Evolutionary conservation across 2,113 vertebrate genomes (phyloP).

Genomic region (Mus pahari): DNA sequence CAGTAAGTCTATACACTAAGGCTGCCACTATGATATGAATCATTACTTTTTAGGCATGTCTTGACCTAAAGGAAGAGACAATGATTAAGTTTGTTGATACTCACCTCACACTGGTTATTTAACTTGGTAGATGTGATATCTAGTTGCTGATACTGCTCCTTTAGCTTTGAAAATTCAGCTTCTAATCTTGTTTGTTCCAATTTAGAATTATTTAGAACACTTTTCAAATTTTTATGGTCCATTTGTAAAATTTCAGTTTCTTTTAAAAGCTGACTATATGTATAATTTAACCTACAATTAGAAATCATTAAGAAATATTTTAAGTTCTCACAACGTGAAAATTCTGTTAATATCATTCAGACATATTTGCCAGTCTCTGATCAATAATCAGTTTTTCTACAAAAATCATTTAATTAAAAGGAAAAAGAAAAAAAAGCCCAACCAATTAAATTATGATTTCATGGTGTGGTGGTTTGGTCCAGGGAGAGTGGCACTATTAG

Average conservation of each 20-base stretch:
- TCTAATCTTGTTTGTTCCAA: slow-evolving; percentile 97
- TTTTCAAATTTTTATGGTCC: slow-evolving; percentile 97
- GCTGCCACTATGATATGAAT: not conserved
- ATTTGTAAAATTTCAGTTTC: slow-evolving; percentile 95
- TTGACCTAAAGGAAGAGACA: not conserved
- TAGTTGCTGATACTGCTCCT: slow-evolving; percentile 96
- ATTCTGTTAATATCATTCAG: slow-evolving; percentile 6
- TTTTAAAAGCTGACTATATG: slow-evolving; percentile 92
- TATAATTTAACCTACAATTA: slow-evolving; percentile 90
- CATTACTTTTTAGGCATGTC: slow-evolving; percentile 22
- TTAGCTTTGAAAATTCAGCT: slow-evolving; percentile 96
- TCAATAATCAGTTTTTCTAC: slow-evolving; percentile 32
- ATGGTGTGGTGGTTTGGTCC: not conserved
- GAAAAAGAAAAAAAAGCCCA: not conserved
- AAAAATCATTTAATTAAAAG: slow-evolving; percentile 54
- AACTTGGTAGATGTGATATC: slow-evolving; percentile 98
- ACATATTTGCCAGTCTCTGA: slow-evolving; percentile 12
- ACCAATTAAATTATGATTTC: slow-evolving; percentile 30
- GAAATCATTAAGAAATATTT: slow-evolving; percentile 64
- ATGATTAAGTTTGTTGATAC: slow-evolving; percentile 36
- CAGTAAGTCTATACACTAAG: not conserved
- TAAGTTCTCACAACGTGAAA: slow-evolving; percentile 11
- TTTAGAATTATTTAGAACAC: slow-evolving; percentile 93
- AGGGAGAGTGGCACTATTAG: too few species aligned
- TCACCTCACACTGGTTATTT: slow-evolving; percentile 98